Evolutionary conservation across 2,797 vertebrate genomes (phyloP), one percentile per base, ranked within the genome.

Genomic region (Pseudochromis fuscus): DNA sequence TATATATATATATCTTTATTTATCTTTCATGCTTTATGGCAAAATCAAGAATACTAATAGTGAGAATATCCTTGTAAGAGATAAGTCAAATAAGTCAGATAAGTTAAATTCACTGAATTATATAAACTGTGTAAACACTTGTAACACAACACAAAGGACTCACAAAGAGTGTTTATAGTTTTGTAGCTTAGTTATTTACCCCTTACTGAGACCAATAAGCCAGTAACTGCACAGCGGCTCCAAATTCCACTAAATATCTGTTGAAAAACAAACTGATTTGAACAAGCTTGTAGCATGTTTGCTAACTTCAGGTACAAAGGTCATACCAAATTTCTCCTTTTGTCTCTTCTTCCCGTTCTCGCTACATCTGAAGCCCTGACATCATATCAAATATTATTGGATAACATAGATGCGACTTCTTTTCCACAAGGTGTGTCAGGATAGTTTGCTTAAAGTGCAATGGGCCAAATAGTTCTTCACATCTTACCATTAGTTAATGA

Each of bases 161-260:
- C 33, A 4, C n/a, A 62, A 44, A 35, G 23, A 50, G 18, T 16
- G 6, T 37, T 37, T 9, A 37, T 4, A 37, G 4, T 13, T 18
- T 19, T 38, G 4, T 11, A n/a, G 13, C 18, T 51, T 10, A 25
- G 4, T 38, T 55, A 10, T 5, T 55, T 25, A 18, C 4, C 49
- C 28, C 11, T 19, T 49, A 27, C 21, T 45, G 19, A 3, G 19
- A 63, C 13, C 40, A 13, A 61, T 35, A 42, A 42, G 15, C 16
- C 31, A 12, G 18, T 51, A 6, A 48, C 2, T 57, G 7, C 23
- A 12, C n/a, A 59, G 11, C 31, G 15, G n/a, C 18, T 42, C n/a
- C 12, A 46, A 52, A 58, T 38, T 7, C 21, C n/a, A 62, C n/a
- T 33, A 40, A 31, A 57, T 35, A 38, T 30, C 37, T 38, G 9